phyloP scores from a whole-genome alignment of 2,113 vertebrate species.

The Struthidea cinerea region DNA sequence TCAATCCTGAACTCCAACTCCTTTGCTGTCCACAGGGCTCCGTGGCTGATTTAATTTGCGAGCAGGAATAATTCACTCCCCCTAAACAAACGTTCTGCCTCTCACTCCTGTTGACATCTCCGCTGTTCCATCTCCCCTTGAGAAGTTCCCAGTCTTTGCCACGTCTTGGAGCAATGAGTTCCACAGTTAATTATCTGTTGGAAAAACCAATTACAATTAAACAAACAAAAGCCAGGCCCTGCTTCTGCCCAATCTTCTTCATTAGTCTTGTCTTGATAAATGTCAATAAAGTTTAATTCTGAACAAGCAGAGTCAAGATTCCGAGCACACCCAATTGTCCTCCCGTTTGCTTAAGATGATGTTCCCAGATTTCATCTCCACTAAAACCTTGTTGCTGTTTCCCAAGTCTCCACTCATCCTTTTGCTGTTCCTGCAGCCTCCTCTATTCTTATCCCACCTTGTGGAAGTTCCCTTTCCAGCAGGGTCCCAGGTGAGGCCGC shows the following conservation, averaged over 20 bases:
- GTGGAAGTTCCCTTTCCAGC: background rate
- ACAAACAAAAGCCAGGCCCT: background rate
- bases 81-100: background rate
- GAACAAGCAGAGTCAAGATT: background rate
- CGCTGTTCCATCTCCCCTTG: background rate
- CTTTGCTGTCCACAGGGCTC: background rate
- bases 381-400: background rate
- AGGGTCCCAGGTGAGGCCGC: background rate
- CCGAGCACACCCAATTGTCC: background rate
- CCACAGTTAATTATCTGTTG: constrained; percentile 30
- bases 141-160: background rate
- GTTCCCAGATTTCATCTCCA: background rate
- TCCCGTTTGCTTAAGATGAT: background rate
- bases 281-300: constrained; percentile 35
- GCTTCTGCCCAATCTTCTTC: background rate
- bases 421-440: background rate
- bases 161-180: background rate
- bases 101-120: background rate
- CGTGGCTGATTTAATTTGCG: background rate
- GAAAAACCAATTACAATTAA: constrained; percentile 50
- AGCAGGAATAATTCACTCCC: background rate
- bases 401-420: background rate
- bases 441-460: background rate
- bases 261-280: constrained; percentile 4
- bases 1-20: background rate